Evolutionary conservation across 2,113 vertebrate genomes (phyloP), one percentile per base, ranked within the genome.

Genomic region (Zosterops hypoxanthus): DNA sequence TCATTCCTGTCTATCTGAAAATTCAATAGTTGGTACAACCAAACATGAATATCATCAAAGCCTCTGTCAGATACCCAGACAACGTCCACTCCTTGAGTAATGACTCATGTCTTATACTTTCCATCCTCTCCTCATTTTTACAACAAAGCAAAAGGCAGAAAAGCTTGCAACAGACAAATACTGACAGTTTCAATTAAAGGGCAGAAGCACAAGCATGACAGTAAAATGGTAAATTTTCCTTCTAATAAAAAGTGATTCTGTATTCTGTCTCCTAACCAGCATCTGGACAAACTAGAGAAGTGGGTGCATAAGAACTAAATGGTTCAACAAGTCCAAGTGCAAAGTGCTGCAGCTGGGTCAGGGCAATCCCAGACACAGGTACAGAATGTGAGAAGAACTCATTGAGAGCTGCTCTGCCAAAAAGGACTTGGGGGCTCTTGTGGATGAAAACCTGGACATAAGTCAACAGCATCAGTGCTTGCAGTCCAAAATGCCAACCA

Each of bases 111-210:
- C 80, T 92, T 85, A 33, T 1, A 59, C 41, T 68, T 92, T 83
- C 69, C 65, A 44, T 50, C 65, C 78, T 41, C n/a, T 86, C 88
- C 64, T 94, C 52, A 24, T 95, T 92, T 92, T 57, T 69, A 90
- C 42, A 83, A 36, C 31, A 95, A 53, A 89, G 55, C 20, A 57
- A 85, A 79, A 91, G 61, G 82, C 61, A 91, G 64, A 86, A 93
- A 86, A 90, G 24, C 56, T 56, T 86, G 39, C 76, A 88, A 78
- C 21, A 91, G 56, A 60, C 34, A 70, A 63, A 78, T 63, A 70
- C 50, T 46, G 53, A 50, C 71, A 49, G 64, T 52, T 84, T 78
- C 84, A 94, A 86, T 93, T 91, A 93, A 83, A 96, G 41, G 61
- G 76, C 19, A 91, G 61, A 77, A 86, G 52, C 34, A 66, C 6